Evolutionary conservation across 2,113 vertebrate species (phyloP).

Genomic region (Pterocles burchelli): DNA sequence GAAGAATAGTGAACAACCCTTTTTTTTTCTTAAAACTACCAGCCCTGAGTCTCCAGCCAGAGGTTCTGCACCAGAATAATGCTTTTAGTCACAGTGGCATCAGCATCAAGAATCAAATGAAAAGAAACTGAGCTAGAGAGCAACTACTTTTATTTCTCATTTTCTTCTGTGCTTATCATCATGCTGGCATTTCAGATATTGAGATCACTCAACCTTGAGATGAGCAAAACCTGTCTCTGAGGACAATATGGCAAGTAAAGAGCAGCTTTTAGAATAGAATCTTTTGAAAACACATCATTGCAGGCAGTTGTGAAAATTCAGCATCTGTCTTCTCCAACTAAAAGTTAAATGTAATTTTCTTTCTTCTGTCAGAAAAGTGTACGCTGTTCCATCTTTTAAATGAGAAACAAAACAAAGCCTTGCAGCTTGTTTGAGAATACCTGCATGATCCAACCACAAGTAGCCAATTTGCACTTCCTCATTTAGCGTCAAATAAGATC

Average conservation of each 20-base stretch:
- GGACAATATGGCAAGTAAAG: background rate
- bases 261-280: background rate
- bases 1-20: background rate
- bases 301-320: background rate
- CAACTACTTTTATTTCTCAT: background rate
- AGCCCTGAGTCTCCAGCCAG: background rate
- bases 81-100: background rate
- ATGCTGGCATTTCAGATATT: conserved; percentile 13
- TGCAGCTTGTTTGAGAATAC: background rate
- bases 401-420: background rate
- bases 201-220: conserved; percentile 21
- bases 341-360: background rate
- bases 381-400: background rate
- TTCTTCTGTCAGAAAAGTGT: background rate
- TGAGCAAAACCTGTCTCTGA: background rate
- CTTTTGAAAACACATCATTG: background rate
- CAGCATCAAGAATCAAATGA: conserved; percentile 18
- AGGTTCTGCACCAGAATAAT: background rate
- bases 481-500: background rate
- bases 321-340: background rate
- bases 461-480: background rate
- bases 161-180: background rate
- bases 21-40: background rate
- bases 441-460: background rate
- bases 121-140: background rate